Evolutionary conservation across 64 coral and sea anemone species (phyloP).

Genomic region (Montipora sp.): DNA sequence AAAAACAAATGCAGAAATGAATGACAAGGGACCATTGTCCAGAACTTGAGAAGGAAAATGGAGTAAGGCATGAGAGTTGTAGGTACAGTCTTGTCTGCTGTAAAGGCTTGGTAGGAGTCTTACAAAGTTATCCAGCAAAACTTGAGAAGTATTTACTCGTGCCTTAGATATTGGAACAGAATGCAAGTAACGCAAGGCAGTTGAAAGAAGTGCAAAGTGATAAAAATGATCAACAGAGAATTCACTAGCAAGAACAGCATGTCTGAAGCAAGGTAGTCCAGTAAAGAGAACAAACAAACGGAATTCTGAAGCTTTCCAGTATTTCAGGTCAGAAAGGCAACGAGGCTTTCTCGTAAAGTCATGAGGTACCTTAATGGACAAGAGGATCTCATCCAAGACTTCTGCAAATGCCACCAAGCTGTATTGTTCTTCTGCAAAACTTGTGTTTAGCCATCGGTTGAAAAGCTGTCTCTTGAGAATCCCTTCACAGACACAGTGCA

Average conservation of each 20-base stretch:
- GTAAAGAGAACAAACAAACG: constrained; percentile 72
- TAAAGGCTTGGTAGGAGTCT: constrained; percentile 57
- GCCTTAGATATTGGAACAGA: constrained; percentile 53
- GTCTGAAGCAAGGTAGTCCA: constrained; percentile 9
- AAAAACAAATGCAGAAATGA: constrained; percentile 70
- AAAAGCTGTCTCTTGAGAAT: constrained; percentile 65
- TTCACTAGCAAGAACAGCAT: constrained; percentile 33
- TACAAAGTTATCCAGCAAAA: constrained; percentile 54
- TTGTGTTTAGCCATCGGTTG: constrained; percentile 57
- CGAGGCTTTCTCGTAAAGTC: constrained; percentile 77
- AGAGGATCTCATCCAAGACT: constrained; percentile 14
- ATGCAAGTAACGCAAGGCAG: constrained; percentile 58
- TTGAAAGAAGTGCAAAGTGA: constrained; percentile 72
- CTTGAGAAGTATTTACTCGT: constrained; percentile 59
- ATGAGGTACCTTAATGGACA: constrained; percentile 53
- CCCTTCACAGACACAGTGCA: constrained; percentile 82
- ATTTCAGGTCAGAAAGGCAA: constrained; percentile 58
- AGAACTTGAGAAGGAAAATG: constrained; percentile 75
- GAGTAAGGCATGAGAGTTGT: constrained; percentile 67
- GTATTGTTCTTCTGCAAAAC: not conserved
- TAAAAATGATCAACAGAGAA: constrained; percentile 49
- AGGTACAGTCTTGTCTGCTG: constrained; percentile 41
- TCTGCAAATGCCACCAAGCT: constrained; percentile 20
- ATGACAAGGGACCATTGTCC: constrained; percentile 49
- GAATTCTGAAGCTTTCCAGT: constrained; percentile 85